Base-by-base conservation (phyloP, 2,888 invertebrate species). In the Tenodera sinensis region DNA sequence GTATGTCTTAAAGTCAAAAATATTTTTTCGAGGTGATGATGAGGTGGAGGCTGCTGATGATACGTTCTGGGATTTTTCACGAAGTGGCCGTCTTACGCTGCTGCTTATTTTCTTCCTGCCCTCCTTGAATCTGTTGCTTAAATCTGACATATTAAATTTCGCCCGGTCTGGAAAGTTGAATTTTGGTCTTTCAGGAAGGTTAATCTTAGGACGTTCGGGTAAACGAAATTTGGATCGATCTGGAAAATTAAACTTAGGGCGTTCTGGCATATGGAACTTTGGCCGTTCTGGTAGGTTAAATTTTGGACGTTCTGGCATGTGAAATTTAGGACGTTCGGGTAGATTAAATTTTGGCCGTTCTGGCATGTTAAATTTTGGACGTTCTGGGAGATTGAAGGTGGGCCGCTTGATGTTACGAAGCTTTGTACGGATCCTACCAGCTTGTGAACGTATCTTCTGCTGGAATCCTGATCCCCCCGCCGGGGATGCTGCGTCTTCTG, bases 1-100 rank as follows among this genome's bases (percentile, higher is more conserved):
- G 92, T 96, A 97, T 0, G 97, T 97, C 91, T 96, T 95, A 91
- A 96, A 96, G 93, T 97, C 96, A 92, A 97, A 96, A 91, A 95
- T 94, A 91, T 95, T 95, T 91, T 95, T 95, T 85, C 94, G 94
- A 34, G 93, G 93, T 71, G 94, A 93, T 12, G 94, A 94, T 91
- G 95, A 94, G 84, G 95, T 95, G 88, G 94, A 90, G 28, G 89
- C 90, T 6, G 90, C 88, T 25, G 90, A 89, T 20, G 54, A 71
- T 54, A 89, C 86, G 71, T 87, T 87, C 14, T 90, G 54, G 4
- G 90, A 89, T 28, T 90, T 89, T 28, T 91, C 91, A 30, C 90
- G 85, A 54, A 91, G 89, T 6, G 91, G 91, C 8, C 91, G 89
- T 14, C 90, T 86, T 8, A 89, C 87, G 89, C 91, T 91, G 89